Evolutionary conservation across 2,113 vertebrate genomes (phyloP), one percentile per base, ranked within the genome.

Genomic region (Microcebus tavaratra): DNA sequence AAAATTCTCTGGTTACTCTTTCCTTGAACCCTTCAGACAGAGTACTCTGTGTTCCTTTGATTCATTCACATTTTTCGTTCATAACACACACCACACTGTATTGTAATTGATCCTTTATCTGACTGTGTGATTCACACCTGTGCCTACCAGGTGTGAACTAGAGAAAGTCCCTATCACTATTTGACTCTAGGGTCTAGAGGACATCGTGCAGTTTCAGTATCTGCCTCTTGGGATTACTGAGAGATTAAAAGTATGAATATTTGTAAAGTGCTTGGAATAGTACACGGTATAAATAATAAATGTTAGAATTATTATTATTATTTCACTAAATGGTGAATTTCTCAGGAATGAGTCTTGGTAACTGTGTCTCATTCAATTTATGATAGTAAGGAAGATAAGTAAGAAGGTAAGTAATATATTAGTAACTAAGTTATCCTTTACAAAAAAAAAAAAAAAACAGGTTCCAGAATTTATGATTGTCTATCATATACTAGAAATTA

Each of bases 321-420:
- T 79, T 79, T 84, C 12, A 25, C 67, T 83, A 79, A 82, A 36
- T 21, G 45, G 39, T 82, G 23, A 93, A 67, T 65, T 81, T 91
- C 53, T 94, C 25, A 87, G 15, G 14, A 70, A 75, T 65, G 14
- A 80, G 7, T 53, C 29, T 88, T 53, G 18, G 10, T 84, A 94
- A 88, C 57, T 92, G 7, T 57, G 18, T 82, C 72, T 89, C 9
- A 50, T 61, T 90, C 50, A 80, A 67, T 95, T 81, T 95, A 81
- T 85, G n/a, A 88, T 1, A 76, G 42, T 34, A 76, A 90, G 36
- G 31, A 90, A 80, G 29, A 36, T 39, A 88, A 95, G 59, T n/a
- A 50, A 45, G 45, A 45, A 45, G 45, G 8, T 94, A 85, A 75
- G 8, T 92, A 85, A 75, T 1, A 50, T 86, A 94, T 85, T 78